Evolutionary conservation across 1,140 invertebrate genomes (phyloP).

Genomic region (Trachymyrmex septentrionalis): DNA sequence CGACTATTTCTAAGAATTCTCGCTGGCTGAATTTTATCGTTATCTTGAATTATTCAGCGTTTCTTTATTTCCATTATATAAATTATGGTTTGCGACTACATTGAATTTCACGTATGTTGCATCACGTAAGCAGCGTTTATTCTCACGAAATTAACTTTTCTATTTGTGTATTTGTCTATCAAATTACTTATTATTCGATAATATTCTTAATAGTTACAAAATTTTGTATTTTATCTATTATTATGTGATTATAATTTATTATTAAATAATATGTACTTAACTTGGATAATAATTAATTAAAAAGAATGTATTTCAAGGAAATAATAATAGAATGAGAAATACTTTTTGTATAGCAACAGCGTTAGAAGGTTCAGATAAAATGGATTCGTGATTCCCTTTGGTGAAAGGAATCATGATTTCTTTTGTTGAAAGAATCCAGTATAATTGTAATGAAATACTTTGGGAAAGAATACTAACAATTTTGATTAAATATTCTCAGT

Average conservation of each 20-base stretch:
- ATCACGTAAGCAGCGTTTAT: neutral
- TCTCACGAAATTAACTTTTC: neutral
- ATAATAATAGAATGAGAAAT: neutral
- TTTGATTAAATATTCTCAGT: constrained; percentile 15
- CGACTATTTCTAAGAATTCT: constrained; percentile 39
- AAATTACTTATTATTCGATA: neutral
- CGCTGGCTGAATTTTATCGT: constrained; percentile 33
- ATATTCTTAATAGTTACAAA: neutral
- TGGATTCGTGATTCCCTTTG: neutral
- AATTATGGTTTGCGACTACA: neutral
- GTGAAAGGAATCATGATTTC: neutral
- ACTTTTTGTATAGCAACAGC: neutral
- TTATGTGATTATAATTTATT: constrained; percentile 12
- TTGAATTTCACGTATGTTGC: neutral
- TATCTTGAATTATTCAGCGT: constrained; percentile 67
- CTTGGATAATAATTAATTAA: neutral
- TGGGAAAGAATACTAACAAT: neutral
- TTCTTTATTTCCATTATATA: constrained; percentile 29
- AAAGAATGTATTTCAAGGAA: neutral
- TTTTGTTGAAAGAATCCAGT: neutral
- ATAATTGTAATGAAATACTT: constrained; percentile 31
- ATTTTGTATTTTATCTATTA: neutral
- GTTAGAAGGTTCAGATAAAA: neutral
- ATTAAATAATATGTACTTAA: neutral
- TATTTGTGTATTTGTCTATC: neutral